Evolutionary conservation across 2,888 invertebrate species (phyloP).

Genomic region (Drosophila demipolita): DNA sequence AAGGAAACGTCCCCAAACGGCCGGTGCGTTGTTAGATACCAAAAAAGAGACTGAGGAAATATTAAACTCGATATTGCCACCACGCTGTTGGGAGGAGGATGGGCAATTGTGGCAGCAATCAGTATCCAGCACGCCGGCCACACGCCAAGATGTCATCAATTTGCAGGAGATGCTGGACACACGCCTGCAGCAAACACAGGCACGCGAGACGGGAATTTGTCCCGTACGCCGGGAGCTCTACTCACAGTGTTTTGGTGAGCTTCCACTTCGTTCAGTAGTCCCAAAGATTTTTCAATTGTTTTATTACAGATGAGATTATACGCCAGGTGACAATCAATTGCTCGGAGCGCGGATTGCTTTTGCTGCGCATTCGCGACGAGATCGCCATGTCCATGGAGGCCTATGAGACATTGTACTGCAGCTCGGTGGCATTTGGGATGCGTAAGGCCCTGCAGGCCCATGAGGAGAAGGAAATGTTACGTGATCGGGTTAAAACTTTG

Average conservation of each 20-base stretch:
- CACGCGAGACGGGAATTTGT: conserved; percentile 98
- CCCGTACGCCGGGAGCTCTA: conserved; percentile 97
- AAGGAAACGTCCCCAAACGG: conserved; percentile 83
- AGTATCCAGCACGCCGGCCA: conserved; percentile 98
- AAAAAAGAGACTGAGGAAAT: conserved; percentile 95
- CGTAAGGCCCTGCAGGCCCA: conserved; percentile 96
- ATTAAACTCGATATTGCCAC: conserved; percentile 96
- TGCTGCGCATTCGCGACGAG: conserved; percentile 97
- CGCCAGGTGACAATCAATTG: conserved; percentile 99
- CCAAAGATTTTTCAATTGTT: neutral
- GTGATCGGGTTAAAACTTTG: conserved; percentile 90
- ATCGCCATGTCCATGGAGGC: conserved; percentile 98
- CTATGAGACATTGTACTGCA: conserved; percentile 98
- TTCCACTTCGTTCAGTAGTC: too few relatives aligned
- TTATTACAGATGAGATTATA: conserved; percentile 90
- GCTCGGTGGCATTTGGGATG: conserved; percentile 99
- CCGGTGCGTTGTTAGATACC: conserved; percentile 87
- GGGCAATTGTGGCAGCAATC: conserved; percentile 96
- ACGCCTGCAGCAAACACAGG: conserved; percentile 94
- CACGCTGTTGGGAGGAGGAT: conserved; percentile 97
- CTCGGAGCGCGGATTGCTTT: conserved; percentile 96
- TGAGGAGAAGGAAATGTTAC: conserved; percentile 91
- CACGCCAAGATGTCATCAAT: conserved; percentile 97
- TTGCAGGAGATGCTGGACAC: conserved; percentile 98
- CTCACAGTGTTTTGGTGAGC: conserved; percentile 94